Conservation (phyloP, 2,888 invertebrate species). For the Dione vanillae region DNA sequence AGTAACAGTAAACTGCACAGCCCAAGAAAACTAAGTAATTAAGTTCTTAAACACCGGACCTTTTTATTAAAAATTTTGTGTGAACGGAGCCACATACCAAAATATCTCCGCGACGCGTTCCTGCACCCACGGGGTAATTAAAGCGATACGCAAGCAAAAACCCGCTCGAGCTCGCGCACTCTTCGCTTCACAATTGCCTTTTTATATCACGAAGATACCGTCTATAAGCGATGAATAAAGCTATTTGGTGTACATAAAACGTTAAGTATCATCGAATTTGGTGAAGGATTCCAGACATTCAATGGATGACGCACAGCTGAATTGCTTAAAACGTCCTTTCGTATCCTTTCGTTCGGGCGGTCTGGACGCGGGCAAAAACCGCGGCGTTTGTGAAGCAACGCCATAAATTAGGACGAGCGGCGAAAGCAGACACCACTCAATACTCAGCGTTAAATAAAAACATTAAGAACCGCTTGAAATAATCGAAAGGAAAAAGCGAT, state of each 20-base stretch:
- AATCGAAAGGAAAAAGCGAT: constrained; percentile 77
- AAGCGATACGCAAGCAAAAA: constrained; percentile 75
- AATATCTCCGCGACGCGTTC: constrained; percentile 54
- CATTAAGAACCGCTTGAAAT: constrained; percentile 80
- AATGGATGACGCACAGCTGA: constrained; percentile 37
- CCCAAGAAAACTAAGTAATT: constrained; percentile 50
- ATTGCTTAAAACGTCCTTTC: constrained; percentile 30
- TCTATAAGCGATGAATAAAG: constrained; percentile 31
- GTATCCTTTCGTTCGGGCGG: constrained; percentile 45
- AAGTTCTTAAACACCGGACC: constrained; percentile 54
- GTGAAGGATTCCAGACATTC: constrained; percentile 29
- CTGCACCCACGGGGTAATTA: constrained; percentile 72
- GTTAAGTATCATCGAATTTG: constrained; percentile 34
- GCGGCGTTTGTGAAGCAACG: constrained; percentile 66
- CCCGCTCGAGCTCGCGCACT: constrained; percentile 57
- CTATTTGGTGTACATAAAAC: constrained; percentile 37
- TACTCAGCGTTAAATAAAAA: constrained; percentile 82
- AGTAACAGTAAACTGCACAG: constrained; percentile 35
- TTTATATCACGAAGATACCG: constrained; percentile 54
- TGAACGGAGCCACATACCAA: constrained; percentile 50
- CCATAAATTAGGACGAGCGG: constrained; percentile 80
- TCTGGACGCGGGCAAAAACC: constrained; percentile 69
- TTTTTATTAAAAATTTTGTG: constrained; percentile 52
- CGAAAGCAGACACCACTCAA: constrained; percentile 80
- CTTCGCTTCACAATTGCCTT: constrained; percentile 61